Conservation (phyloP, 2,888 invertebrate species). For the Agrochola lychnidis region DNA sequence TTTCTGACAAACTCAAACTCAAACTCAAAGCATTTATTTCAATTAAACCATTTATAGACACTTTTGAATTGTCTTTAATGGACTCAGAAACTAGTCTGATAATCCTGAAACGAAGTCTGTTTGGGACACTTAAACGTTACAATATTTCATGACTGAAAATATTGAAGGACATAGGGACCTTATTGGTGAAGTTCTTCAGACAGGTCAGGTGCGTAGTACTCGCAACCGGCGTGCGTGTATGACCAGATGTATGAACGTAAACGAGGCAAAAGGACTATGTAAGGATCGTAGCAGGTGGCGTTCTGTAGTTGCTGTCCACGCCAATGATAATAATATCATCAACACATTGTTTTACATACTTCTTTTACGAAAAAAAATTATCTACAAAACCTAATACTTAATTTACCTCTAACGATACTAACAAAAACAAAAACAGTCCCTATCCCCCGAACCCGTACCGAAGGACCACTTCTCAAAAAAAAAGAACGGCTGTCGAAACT, state of each 20-base stretch:
- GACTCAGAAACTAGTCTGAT: neutral
- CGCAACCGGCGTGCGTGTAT: neutral
- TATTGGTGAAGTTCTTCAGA: neutral
- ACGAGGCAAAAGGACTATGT: neutral
- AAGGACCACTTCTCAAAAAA: slow-evolving; percentile 31
- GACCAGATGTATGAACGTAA: neutral
- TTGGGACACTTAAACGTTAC: neutral
- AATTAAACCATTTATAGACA: too few species aligned
- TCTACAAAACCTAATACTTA: neutral
- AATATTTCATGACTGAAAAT: neutral
- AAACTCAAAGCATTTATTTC: too few species aligned
- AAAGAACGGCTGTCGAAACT: slow-evolving; percentile 17
- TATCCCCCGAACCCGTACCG: neutral
- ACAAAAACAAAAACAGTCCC: slow-evolving; percentile 6
- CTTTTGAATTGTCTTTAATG: too few species aligned
- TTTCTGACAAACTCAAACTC: too few species aligned
- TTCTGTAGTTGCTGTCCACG: neutral
- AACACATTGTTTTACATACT: neutral
- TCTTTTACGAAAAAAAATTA: neutral
- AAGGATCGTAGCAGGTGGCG: neutral
- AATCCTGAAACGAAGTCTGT: neutral
- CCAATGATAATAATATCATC: neutral
- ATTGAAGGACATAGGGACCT: neutral
- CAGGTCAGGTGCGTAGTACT: neutral
- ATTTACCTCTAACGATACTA: slow-evolving; percentile 5